Evolutionary conservation across 2,888 invertebrate species (phyloP).

Genomic region (Amiota mariae): DNA sequence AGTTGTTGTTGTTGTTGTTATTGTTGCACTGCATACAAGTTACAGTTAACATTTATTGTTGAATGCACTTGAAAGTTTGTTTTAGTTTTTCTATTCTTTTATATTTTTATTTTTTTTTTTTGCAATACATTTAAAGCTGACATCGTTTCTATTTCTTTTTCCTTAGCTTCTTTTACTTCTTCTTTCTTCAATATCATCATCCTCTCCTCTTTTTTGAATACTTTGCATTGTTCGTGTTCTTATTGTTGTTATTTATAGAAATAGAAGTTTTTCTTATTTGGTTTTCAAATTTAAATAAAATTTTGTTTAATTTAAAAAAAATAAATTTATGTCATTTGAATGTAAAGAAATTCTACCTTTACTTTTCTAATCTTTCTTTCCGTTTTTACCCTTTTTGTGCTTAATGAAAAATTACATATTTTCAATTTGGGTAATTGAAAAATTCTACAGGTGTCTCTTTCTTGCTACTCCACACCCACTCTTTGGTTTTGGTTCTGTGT

Average conservation of each 20-base stretch:
- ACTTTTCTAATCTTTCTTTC: too few relatives aligned
- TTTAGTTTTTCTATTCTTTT: conserved; percentile 19
- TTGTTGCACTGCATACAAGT: conserved; percentile 30
- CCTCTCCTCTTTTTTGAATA: neutral
- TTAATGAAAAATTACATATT: too few relatives aligned
- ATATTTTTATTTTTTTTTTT: too few relatives aligned
- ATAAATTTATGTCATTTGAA: too few relatives aligned
- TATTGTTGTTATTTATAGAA: too few relatives aligned
- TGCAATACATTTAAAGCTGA: conserved; percentile 36
- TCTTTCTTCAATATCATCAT: neutral
- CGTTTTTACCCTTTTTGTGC: too few relatives aligned
- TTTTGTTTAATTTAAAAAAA: too few relatives aligned
- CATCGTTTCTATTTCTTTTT: conserved; percentile 39
- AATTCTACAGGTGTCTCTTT: conserved; percentile 6
- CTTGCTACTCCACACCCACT: too few relatives aligned
- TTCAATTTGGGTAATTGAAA: too few relatives aligned
- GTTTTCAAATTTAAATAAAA: too few relatives aligned
- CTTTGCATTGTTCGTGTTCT: neutral
- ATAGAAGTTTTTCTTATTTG: too few relatives aligned
- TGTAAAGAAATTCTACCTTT: too few relatives aligned
- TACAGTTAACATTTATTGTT: conserved; percentile 44
- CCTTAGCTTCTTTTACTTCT: conserved; percentile 30
- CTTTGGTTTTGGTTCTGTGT: neutral
- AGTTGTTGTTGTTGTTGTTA: conserved; percentile 7
- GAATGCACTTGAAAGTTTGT: conserved; percentile 47